Evolutionary conservation across 2,888 invertebrate species (phyloP).

Genomic region (Digitonthophagus gazella): DNA sequence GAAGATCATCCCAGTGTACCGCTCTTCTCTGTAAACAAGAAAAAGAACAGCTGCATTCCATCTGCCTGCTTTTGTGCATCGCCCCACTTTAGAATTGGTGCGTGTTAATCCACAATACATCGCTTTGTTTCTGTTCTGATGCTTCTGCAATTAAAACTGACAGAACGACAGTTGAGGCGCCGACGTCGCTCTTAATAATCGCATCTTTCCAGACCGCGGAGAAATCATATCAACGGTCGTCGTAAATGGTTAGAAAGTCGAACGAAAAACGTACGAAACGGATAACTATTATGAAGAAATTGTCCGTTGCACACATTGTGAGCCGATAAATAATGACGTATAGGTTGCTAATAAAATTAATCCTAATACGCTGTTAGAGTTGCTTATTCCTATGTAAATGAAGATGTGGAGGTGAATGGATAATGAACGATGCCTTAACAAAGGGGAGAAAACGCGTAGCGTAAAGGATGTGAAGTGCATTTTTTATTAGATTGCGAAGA

Average conservation of each 20-base stretch:
- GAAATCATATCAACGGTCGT: background rate
- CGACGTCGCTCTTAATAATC: background rate
- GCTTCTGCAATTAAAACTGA: background rate
- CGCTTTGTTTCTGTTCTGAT: background rate
- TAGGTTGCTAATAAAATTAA: background rate
- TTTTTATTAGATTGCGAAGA: background rate
- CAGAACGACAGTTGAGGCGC: background rate
- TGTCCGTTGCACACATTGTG: too few relatives aligned
- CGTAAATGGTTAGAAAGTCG: background rate
- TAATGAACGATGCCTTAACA: background rate
- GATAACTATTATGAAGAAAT: background rate
- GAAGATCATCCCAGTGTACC: background rate
- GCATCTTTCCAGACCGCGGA: background rate
- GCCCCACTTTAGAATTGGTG: conserved; percentile 17
- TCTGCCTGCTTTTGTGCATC: conserved; percentile 8
- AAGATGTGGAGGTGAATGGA: background rate
- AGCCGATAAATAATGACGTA: background rate
- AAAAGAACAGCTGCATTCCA: background rate
- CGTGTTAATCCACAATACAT: conserved; percentile 12
- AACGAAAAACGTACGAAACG: too few relatives aligned
- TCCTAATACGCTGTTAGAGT: background rate
- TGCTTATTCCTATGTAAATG: background rate
- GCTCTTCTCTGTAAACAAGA: conserved; percentile 11
- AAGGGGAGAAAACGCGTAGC: background rate
- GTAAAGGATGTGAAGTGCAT: background rate